These are phyloP conservation scores for Rhegmatorhina hoffmannsi DNA, from an alignment of 2,113 vertebrate genomes.

Conservation along the genomic window DNA sequence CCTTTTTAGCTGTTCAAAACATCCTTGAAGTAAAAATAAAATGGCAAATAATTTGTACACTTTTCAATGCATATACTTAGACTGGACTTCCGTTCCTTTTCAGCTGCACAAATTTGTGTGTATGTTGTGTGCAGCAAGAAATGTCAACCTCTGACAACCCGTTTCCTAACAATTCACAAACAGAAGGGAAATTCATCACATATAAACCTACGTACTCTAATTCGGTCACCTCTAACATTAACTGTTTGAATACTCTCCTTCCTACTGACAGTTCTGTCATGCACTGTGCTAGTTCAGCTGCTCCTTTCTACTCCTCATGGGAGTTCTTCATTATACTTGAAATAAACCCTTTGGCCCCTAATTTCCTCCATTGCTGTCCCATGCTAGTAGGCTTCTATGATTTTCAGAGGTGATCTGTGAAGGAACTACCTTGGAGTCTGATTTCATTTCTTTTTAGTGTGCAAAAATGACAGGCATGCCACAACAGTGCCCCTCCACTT, in stretches of 20 bases:
- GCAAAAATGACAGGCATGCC: neutral
- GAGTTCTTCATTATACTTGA: neutral
- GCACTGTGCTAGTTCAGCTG: neutral
- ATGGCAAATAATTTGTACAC: neutral
- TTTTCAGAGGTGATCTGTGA: conserved; percentile 12
- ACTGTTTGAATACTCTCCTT: neutral
- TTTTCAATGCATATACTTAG: neutral
- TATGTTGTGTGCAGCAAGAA: neutral
- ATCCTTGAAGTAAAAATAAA: neutral
- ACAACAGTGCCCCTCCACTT: neutral
- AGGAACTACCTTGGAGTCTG: neutral
- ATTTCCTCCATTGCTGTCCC: neutral
- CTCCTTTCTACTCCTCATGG: neutral
- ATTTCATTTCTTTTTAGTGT: conserved; percentile 3
- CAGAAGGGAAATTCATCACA: neutral
- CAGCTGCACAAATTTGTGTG: neutral
- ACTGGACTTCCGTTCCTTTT: neutral
- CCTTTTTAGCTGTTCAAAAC: neutral
- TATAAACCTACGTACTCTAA: neutral
- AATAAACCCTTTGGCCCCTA: neutral
- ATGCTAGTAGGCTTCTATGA: neutral
- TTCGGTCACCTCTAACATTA: neutral
- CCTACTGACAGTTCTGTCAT: neutral
- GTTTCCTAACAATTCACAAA: neutral
- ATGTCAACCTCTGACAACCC: neutral